Base-by-base conservation (phyloP, 2,113 vertebrate genomes). In the Pluvianellus socialis region DNA sequence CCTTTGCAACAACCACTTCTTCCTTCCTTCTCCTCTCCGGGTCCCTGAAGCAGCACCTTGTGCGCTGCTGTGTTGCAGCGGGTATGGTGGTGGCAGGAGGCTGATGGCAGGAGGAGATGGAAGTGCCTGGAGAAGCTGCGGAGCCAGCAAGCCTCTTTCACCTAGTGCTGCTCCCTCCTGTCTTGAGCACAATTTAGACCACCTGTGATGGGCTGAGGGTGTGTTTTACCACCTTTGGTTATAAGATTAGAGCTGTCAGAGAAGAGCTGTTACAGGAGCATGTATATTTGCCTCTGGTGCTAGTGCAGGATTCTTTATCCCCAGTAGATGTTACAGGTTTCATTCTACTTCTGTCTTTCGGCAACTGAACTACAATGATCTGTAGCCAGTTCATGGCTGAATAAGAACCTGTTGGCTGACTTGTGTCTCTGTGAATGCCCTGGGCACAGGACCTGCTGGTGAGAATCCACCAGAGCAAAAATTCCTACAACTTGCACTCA, bases 111-210 rank as follows among this genome's bases (percentile, higher is more conserved):
- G 12, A 75, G 42, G 38, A 53, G 32, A 28, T 52, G 35, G 45
- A 76, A 9, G 38, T 72, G 38, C 52, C 45, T 61, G 55, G 38
- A 58, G 26, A 72, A 52, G 28, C 22, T 44, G 35, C 45, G 33
- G 20, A 63, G 49, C 42, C 47, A 74, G 52, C 24, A 67, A 58
- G 21, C 56, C 14, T 79, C 42, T 45, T 47, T 70, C 27, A 56
- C 4, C 10, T 17, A 0, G 0, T 77, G 28, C 44, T 2, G 2
- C 14, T 76, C 26, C 40, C 33, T 77, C 4, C 55, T 6, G 0
- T 30, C 68, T 61, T 28, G 14, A 33, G 21, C 61, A 66, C 38
- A 32, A 26, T 8, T 50, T 75, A 47, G 22, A 62, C 33, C 33
- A 33, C 49, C n/a, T 20, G 2, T 42, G 38, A 28, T 0, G 13